phyloP scores from a whole-genome alignment of 2,113 vertebrate species.

The Mesocricetus auratus region DNA sequence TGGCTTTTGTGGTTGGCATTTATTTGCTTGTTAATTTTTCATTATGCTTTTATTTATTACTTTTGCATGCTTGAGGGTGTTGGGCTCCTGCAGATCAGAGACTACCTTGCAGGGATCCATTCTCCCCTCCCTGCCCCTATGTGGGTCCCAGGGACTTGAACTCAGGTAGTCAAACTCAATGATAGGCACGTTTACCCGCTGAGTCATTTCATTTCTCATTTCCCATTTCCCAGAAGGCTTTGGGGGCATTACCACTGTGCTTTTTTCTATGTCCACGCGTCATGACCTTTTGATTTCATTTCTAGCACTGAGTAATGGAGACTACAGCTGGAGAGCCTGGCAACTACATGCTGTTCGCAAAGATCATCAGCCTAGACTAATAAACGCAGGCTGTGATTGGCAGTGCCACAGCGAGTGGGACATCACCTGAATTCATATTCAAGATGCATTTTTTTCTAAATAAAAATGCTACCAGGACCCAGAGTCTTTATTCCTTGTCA shows the following conservation, averaged over 20 bases:
- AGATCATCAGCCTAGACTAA: neutral
- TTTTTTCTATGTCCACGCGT: neutral
- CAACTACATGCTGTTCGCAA: neutral
- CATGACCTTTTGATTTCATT: neutral
- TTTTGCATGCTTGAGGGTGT: too few species aligned
- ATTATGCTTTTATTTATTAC: neutral
- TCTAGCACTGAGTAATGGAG: neutral
- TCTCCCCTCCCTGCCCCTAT: neutral
- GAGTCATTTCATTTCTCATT: neutral
- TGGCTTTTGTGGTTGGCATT: neutral
- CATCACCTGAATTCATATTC: neutral
- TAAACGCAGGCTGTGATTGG: neutral
- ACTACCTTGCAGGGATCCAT: too few species aligned
- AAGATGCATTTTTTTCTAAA: constrained; percentile 23
- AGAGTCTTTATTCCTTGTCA: constrained; percentile 21
- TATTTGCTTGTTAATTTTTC: neutral
- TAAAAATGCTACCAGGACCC: constrained; percentile 46
- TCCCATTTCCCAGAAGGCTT: neutral
- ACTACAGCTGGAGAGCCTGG: neutral
- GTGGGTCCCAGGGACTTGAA: neutral
- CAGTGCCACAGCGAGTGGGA: accelerated
- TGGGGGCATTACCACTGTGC: neutral
- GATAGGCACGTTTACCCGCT: neutral
- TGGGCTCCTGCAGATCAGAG: neutral
- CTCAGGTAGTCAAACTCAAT: too few species aligned